phyloP scores from a whole-genome alignment of 2,888 invertebrate genomes.

The Smittia aterrima region DNA sequence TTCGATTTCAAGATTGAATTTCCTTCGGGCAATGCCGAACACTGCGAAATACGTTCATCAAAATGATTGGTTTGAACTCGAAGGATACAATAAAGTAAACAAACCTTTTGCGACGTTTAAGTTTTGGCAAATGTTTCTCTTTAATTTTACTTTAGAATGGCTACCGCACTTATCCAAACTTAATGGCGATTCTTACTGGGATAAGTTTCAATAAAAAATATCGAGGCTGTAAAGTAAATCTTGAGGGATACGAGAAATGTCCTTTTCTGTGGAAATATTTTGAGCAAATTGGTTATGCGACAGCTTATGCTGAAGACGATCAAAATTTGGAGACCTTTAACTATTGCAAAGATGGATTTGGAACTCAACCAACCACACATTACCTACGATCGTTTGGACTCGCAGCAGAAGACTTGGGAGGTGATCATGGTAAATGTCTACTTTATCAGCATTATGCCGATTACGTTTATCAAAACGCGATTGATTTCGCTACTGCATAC shows the following conservation, averaged over 20 bases:
- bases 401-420: constrained; percentile 63
- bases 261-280: constrained; percentile 77
- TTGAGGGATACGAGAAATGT: constrained; percentile 66
- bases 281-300: constrained; percentile 68
- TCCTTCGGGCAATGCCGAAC: constrained; percentile 71
- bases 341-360: constrained; percentile 69
- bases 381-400: constrained; percentile 73
- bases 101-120: constrained; percentile 45
- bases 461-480: constrained; percentile 65
- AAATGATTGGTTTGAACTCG: constrained; percentile 68
- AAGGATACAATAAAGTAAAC: constrained; percentile 68
- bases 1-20: constrained; percentile 77
- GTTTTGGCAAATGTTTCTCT: constrained; percentile 9
- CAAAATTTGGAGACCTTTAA: constrained; percentile 67
- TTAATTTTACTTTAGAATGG: constrained; percentile 61
- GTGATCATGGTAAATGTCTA: constrained; percentile 46
- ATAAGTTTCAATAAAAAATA: constrained; percentile 56
- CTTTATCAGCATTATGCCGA: constrained; percentile 61
- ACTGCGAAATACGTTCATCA: constrained; percentile 66
- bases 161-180: constrained; percentile 88
- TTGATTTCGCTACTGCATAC: constrained; percentile 65
- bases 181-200: constrained; percentile 81
- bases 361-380: constrained; percentile 73
- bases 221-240: too few species aligned
- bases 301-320: constrained; percentile 78